phyloP scores from a whole-genome alignment of 2,113 vertebrate genomes.

The Xiphophorus hellerii region DNA sequence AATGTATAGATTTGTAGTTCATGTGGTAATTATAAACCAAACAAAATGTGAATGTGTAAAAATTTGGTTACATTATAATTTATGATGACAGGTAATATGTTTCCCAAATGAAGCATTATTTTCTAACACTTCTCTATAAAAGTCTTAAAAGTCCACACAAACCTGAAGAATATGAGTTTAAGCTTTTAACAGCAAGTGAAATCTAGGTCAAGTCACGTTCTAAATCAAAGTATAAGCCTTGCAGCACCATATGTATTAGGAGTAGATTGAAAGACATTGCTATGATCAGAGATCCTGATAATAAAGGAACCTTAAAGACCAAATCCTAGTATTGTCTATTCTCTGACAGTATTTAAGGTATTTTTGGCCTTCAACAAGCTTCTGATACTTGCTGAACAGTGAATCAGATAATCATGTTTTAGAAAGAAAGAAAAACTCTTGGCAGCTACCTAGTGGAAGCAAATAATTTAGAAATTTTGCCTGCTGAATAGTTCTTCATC shows the following conservation, averaged over 20 bases:
- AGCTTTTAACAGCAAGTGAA: background rate
- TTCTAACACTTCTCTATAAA: background rate
- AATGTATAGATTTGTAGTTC: background rate
- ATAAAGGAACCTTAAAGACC: background rate
- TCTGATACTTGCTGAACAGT: background rate
- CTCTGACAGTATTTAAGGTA: background rate
- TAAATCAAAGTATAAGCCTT: background rate
- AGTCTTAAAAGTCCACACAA: background rate
- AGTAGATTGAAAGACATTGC: background rate
- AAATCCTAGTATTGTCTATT: background rate
- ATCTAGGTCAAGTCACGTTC: background rate
- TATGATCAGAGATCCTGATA: background rate
- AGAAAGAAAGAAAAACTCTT: background rate
- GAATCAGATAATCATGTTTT: background rate
- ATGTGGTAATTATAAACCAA: background rate
- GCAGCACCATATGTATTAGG: background rate
- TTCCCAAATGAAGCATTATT: background rate
- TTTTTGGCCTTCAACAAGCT: background rate
- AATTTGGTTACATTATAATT: background rate
- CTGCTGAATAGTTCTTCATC: no score
- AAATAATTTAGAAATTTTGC: no score
- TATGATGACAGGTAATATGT: background rate
- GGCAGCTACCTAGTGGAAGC: no score
- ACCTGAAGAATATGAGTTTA: background rate
- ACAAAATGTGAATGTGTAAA: background rate